Conservation (phyloP, 2,113 vertebrate genomes). For the Saguinus midas region DNA sequence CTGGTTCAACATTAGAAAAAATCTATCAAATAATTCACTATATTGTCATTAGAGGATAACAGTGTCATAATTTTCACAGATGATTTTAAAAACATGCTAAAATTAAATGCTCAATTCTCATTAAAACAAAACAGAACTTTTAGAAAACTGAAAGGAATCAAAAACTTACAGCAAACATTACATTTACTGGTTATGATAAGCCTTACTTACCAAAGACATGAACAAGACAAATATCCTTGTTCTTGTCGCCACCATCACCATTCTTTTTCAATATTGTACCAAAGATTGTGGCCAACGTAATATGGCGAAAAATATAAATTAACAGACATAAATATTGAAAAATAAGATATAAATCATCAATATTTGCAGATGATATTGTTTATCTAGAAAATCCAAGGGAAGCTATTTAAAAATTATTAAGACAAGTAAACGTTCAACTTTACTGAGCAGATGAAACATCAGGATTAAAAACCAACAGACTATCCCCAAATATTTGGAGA, state of each 20-base stretch:
- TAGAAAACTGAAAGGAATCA: neutral
- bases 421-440: neutral
- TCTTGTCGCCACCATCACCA: neutral
- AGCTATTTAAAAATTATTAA: conserved; percentile 9
- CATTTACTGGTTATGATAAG: conserved; percentile 20
- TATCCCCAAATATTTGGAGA: neutral
- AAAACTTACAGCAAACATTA: neutral
- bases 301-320: neutral
- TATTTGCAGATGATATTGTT: neutral
- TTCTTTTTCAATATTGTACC: neutral
- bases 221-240: neutral
- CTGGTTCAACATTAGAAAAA: conserved; percentile 10
- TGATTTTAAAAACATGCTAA: neutral
- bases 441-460: neutral
- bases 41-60: neutral
- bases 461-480: neutral
- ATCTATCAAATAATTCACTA: conserved; percentile 3
- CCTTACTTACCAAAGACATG: conserved; percentile 11
- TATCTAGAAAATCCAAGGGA: neutral
- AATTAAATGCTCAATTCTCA: neutral
- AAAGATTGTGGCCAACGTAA: neutral
- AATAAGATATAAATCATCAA: neutral
- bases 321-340: neutral
- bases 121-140: neutral
- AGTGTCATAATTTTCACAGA: neutral